Base-by-base conservation (phyloP, 2,797 vertebrate species). In the Leptatherina wallacei region DNA sequence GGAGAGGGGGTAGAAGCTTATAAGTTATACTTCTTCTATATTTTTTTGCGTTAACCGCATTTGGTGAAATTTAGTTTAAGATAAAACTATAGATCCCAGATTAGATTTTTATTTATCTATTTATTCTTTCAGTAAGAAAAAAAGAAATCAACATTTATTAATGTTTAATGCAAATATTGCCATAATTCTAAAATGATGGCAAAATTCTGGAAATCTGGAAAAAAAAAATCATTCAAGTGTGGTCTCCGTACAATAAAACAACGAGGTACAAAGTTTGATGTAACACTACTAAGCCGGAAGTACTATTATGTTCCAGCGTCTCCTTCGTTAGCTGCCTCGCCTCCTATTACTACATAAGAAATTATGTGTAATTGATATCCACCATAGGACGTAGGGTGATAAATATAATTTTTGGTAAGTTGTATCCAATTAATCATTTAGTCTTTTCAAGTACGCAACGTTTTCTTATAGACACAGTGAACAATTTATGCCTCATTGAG, bases 271-370 rank as follows among this genome's bases (percentile, higher is more conserved):
- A n/a, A 2, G 0, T 38, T 78, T 78, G 8, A 22, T 38, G 11
- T 11, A 55, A 77, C 77, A 78, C 78, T 47, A 56, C 58, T 20
- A 30, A 40, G 61, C 82, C 81, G 90, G 90, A 93, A 88, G 72
- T 82, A 67, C 3, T 78, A 68, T 13, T 71, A 22, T 61, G 63
- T 56, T 73, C 40, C 75, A 68, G 1, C 11, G 14, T 66, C 13
- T 42, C 0, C 14, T 13, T 14, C 9, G 9, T 65, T 47, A 47
- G 32, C 32, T 59, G 32, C 6, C 0, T 67, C 56, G 18, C 0
- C 1, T 49, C 18, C 75, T 2, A 24, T 55, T 60, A 10, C 1
- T 11, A 0, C 22, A 35, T 18, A 35, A 38, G 0, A 62, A 49
- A 64, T 12, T 1, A 74, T 64, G 27, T 10, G 8, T 13, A 9